phyloP scores from a whole-genome alignment of 2,888 invertebrate genomes.

The Holacanthella duospinosa region DNA sequence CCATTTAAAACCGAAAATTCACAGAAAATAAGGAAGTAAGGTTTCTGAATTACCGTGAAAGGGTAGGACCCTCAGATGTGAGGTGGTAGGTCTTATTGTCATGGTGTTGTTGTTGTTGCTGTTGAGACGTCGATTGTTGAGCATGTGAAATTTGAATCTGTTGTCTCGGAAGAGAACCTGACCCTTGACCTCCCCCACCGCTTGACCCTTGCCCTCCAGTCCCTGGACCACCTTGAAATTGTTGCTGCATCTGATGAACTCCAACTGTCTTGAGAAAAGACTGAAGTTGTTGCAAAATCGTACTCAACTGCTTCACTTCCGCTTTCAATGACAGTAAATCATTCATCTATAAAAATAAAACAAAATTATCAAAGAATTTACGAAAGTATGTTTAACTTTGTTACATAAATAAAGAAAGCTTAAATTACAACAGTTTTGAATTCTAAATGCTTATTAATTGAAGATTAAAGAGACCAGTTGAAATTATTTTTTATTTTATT shows the following conservation, averaged over 20 bases:
- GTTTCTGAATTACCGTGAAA: slow-evolving; percentile 18
- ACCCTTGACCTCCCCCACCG: slow-evolving; percentile 13
- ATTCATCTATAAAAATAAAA: slow-evolving; percentile 46
- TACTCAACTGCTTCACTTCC: slow-evolving; percentile 55
- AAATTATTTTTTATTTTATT: neutral
- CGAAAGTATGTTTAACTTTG: neutral
- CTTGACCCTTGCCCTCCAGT: slow-evolving; percentile 16
- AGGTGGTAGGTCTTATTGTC: slow-evolving; percentile 35
- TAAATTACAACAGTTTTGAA: neutral
- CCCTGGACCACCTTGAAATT: slow-evolving; percentile 17
- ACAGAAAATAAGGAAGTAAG: no score
- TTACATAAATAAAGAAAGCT: neutral
- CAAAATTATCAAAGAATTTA: neutral
- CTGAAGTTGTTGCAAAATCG: slow-evolving; percentile 54
- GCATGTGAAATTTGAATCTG: neutral
- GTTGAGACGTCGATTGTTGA: slow-evolving; percentile 12
- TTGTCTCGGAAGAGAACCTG: slow-evolving; percentile 1
- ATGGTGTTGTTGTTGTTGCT: slow-evolving; percentile 26
- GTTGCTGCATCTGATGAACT: slow-evolving; percentile 16
- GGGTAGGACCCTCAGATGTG: slow-evolving; percentile 17
- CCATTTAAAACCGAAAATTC: no score
- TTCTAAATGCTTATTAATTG: neutral
- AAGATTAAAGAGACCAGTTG: neutral
- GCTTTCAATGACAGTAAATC: slow-evolving; percentile 55
- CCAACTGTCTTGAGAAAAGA: slow-evolving; percentile 52